Evolutionary conservation across 1,140 invertebrate species (phyloP), one percentile per base, ranked within the genome.

Genomic region (Cyrtorhinus lividipennis): DNA sequence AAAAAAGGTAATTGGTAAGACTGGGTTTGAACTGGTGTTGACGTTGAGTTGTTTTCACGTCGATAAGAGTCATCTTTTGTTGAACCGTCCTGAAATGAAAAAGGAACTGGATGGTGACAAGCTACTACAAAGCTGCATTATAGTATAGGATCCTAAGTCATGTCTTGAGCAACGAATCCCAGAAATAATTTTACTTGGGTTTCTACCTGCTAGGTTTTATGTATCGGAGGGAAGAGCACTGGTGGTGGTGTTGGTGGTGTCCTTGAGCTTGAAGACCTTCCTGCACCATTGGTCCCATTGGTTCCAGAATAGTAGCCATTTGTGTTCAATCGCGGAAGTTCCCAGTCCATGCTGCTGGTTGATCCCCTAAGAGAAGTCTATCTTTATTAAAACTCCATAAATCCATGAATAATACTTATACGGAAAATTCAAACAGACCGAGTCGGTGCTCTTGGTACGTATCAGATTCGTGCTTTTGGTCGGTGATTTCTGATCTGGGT

Each of bases 161-260:
- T n/a, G n/a, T n/a, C n/a, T n/a, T n/a, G n/a, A n/a, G n/a, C n/a
- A n/a, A n/a, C n/a, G n/a, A n/a, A n/a, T n/a, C n/a, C n/a, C 30
- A 38, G 30, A 8, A 38, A 38, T 38, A 38, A 38, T 8, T 38
- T 38, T 15, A 38, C 30, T 38, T 5, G 5, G 5, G 15, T 38
- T 38, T 15, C 30, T 38, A 38, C 30, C 30, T 38, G 30, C 15
- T 38, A 62, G 23, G 45, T 53, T 27, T 44, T 22, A 30, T 56
- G 53, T 5, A 63, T 63, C 15, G 63, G 63, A 18, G 63, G 63
- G 25, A 64, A 64, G 24, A 64, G 63, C 22, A 64, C 59, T 20
- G 63, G 63, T 15, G 58, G 59, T 20, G 63, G 63, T 12, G 63
- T 59, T 23, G 13, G 57, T 25, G 23, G 27, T 20, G 25, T n/a